Evolutionary conservation across 2,113 vertebrate genomes (phyloP), one percentile per base, ranked within the genome.

Genomic region (Talpa occidentalis): DNA sequence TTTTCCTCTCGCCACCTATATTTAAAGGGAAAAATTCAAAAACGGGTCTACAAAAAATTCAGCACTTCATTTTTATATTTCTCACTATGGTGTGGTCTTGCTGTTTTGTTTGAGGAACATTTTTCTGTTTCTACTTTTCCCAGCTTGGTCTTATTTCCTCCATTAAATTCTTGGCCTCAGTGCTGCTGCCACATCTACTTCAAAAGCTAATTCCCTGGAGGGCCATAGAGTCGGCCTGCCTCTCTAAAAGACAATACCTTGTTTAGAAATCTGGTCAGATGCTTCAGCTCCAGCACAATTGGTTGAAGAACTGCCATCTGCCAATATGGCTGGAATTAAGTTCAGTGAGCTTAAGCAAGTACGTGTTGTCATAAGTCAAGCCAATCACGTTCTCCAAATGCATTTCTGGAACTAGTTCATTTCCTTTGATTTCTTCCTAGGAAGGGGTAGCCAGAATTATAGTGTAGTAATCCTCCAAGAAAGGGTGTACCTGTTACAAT

Each of bases 191-290:
- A 82, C 32, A 11, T 42, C 77, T 30, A 67, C 22, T 86, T 97
- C 47, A 82, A 91, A 96, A 84, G 73, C 14, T 49, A 94, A 93
- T 89, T 93, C 88, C 42, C 19, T 0, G 30, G 74, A 90, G 88
- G 73, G 28, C 1, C 56, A 0, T 3, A 28, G 24, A 97, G 56
- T 1, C 70, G 60, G 1, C 8, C 11, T 87, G 21, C 15, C 82
- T 66, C 47, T 95, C 84, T 86, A 32, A 78, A 87, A 98, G 73
- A 92, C 44, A 95, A 87, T 37, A 8, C 0, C 40, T n/a, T 87
- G 2, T 83, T 97, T 94, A 90, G 84, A 95, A 96, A 96, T 86
- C 40, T 56, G 60, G 93, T 78, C 28, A 89, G 87, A 14, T 42
- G 19, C 73, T 86, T 21, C 35, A 32, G 17, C 21, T n/a, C n/a